Evolutionary conservation across 2,113 vertebrate species (phyloP), one percentile per base, ranked within the genome.

Genomic region (Hippocampus comes): DNA sequence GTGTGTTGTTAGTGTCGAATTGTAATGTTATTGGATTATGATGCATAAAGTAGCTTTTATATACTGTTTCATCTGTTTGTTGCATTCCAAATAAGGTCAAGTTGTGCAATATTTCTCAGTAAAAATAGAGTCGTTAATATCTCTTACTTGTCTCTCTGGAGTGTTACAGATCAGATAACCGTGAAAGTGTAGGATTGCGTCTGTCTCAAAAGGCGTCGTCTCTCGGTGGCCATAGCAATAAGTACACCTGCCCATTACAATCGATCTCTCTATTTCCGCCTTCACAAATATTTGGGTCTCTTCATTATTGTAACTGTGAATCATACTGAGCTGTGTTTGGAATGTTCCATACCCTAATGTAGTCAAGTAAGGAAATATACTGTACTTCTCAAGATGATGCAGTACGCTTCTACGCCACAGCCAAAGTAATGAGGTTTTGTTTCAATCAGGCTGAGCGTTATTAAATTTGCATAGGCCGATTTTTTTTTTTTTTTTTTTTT

Each of bases 1-100:
- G 25, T 7, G 9, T 15, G 6, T 11, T 72, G 42, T 75, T 41
- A 67, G 49, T 51, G 9, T 63, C 59, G 27, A 53, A 42, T n/a
- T 67, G 69, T 59, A 30, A 70, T 27, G 23, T 42, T 46, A 51
- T 23, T 41, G 55, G 46, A 71, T 67, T 60, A 65, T 49, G 15
- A 67, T 41, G 18, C 14, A 55, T 69, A 55, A 68, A 68, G 30
- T 46, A 46, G 64, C 42, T 48, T 66, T 46, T 15, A 65, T 48
- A 23, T 9, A 66, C n/a, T 48, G 64, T 46, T 63, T 30, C 12
- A 59, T 59, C 23, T 59, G 23, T 59, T 38, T 34, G 59, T 6
- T 61, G 15, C 15, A 18, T 61, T 5, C 27, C 27, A 61, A 61
- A 61, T 34, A 61, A 61, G 27, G 59, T 61, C 59, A 61, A 34